Evolutionary conservation across 2,888 invertebrate species (phyloP), one percentile per base, ranked within the genome.

Genomic region (Drosophila peninsularis): DNA sequence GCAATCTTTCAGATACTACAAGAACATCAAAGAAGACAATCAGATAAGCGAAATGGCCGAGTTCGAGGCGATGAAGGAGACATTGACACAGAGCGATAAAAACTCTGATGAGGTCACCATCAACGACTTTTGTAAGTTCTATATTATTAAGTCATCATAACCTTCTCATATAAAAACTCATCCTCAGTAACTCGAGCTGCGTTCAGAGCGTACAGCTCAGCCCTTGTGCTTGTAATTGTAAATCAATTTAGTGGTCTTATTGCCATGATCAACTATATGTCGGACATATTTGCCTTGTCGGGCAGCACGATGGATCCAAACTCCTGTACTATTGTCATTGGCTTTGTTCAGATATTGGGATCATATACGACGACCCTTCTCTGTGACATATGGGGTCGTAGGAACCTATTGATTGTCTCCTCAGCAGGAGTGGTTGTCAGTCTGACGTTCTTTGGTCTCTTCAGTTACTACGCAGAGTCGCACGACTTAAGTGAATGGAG

Each of bases 231-330:
- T 0, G 44, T 91, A 1, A 54, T 88, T 19, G 73, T 89, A 1
- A 91, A 90, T 65, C 90, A 90, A 55, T 89, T 90, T n/a, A 89
- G 90, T 27, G 91, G 92, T 0, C 63, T 80, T 6, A 91, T 90
- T 50, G 83, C 89, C 11, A 86, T 92, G 64, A 71, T 91, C 11
- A 92, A 89, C 61, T 92, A 92, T 56, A 90, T 91, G 78, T 89
- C 92, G 13, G 79, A 82, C 14, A 91, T 92, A 32, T 92, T 92
- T 34, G 72, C 80, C 2, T 53, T 75, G 17, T 82, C 90, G 6
- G 87, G 90, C 2, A 88, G 90, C 4, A 75, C 72, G 5, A 75
- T 92, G 70, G 80, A 91, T 54, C 90, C 91, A 0, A 88, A 91
- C 41, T 82, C 83, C 4, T 88, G 89, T 17, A 90, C 91, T 1